Evolutionary conservation across 2,797 vertebrate species (phyloP), one percentile per base, ranked within the genome.

Genomic region (Cygnus olor): DNA sequence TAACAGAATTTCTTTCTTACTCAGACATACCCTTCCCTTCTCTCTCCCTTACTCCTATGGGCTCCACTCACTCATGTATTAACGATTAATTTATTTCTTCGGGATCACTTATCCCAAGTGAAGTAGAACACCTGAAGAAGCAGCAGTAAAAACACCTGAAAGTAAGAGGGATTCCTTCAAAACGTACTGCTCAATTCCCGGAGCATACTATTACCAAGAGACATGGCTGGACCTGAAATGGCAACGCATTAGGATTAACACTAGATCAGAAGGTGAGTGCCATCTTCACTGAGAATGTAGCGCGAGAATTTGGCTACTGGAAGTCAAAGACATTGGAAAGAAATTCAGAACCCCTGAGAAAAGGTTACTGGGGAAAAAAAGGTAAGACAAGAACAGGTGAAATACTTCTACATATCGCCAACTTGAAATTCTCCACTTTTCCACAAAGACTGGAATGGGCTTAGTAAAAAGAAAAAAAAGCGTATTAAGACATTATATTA

Each of bases 401-500:
- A 53, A 36, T 9, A 38, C 11, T 19, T 28, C 25, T 11, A 28
- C 7, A 10, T 54, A 24, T 40, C 14, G 28, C 28, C 28, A 40
- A 5, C 20, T 16, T 71, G 69, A 32, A 40, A 54, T 24, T 40
- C 51, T 54, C 28, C 21, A 38, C 51, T 71, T 40, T 21, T 54
- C 69, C 69, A 32, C 28, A 40, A 71, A 51, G 61, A 93, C 93
- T 91, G 83, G 64, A 88, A 95, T 89, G 84, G 90, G 56, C 70
- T 93, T 96, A 94, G 94, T 86, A 89, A 91, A 90, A 49, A 49
- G 47, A 49, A 85, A 57, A 24, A 57, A 21, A 53, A 95, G 34
- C 18, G 15, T 10, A 21, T 53, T 53, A 30, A 70, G 34, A 21
- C 28, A 21, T 27, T 53, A 11, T 10, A 53, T 11, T 32, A 61